Evolutionary conservation across 2,888 invertebrate genomes (phyloP).

Genomic region (Troglohyphantes excavatus): DNA sequence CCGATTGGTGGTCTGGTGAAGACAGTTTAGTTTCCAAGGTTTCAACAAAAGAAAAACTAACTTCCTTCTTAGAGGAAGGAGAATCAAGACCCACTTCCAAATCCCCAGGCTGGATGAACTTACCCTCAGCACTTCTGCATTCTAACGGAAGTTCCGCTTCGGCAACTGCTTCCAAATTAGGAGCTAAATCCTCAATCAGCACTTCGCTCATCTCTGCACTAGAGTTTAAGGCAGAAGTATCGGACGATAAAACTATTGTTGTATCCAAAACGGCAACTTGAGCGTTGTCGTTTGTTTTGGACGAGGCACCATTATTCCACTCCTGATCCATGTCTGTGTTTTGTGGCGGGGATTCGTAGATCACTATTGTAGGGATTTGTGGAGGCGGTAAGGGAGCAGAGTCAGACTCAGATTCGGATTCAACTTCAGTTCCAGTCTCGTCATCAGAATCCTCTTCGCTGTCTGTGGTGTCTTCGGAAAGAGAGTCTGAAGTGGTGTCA

Average conservation of each 20-base stretch:
- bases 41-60: constrained; percentile 23
- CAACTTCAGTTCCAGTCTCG: constrained; percentile 92
- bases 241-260: constrained; percentile 28
- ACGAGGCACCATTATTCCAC: constrained; percentile 63
- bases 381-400: constrained; percentile 84
- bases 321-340: constrained; percentile 72
- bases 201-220: constrained; percentile 15
- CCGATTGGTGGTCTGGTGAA: neutral
- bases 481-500: constrained; percentile 87
- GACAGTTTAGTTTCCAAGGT: constrained; percentile 14
- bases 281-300: neutral
- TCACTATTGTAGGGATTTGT: constrained; percentile 86
- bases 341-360: constrained; percentile 79
- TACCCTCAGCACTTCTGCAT: constrained; percentile 53
- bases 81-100: constrained; percentile 68
- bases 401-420: constrained; percentile 88
- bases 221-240: constrained; percentile 22
- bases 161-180: neutral
- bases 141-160: neutral
- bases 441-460: constrained; percentile 88
- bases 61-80: constrained; percentile 53
- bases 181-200: neutral
- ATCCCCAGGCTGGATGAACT: constrained; percentile 51
- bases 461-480: constrained; percentile 87
- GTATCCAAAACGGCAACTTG: neutral